phyloP scores from a whole-genome alignment of 2,113 vertebrate species.

The Entelurus aequoreus region DNA sequence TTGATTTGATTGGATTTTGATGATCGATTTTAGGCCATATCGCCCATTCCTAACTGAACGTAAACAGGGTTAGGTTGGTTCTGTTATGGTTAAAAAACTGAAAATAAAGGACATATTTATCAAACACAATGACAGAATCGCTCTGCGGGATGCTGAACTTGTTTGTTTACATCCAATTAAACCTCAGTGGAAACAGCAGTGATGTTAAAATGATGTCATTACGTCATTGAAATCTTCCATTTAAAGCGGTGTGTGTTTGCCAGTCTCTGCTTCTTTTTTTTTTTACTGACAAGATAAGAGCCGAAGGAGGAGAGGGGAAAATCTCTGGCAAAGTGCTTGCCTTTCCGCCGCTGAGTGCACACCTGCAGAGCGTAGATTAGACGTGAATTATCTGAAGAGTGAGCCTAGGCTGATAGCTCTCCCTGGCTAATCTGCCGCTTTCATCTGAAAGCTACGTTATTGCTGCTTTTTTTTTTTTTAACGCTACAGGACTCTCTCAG shows the following conservation, averaged over 20 bases:
- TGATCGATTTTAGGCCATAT: too few relatives aligned
- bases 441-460: constrained; percentile 58
- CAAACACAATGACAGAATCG: too few relatives aligned
- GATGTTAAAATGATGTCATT: constrained; percentile 3
- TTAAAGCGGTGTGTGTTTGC: constrained; percentile 18
- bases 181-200: not conserved
- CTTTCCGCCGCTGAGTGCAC: constrained; percentile 48
- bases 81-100: too few relatives aligned
- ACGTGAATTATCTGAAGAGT: constrained; percentile 60
- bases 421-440: constrained; percentile 48
- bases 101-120: too few relatives aligned
- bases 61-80: too few relatives aligned
- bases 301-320: constrained; percentile 33
- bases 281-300: constrained; percentile 35
- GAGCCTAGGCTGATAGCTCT: constrained; percentile 44
- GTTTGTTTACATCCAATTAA: not conserved
- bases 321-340: constrained; percentile 48
- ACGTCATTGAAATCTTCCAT: constrained; percentile 17
- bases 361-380: constrained; percentile 67
- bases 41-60: too few relatives aligned
- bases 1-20: too few relatives aligned
- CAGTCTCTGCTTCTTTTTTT: constrained; percentile 13
- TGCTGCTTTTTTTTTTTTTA: constrained; percentile 38
- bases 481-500: constrained; percentile 30
- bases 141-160: too few relatives aligned